Evolutionary conservation across 2,113 vertebrate species (phyloP).

Genomic region (Epinephelus lanceolatus): DNA sequence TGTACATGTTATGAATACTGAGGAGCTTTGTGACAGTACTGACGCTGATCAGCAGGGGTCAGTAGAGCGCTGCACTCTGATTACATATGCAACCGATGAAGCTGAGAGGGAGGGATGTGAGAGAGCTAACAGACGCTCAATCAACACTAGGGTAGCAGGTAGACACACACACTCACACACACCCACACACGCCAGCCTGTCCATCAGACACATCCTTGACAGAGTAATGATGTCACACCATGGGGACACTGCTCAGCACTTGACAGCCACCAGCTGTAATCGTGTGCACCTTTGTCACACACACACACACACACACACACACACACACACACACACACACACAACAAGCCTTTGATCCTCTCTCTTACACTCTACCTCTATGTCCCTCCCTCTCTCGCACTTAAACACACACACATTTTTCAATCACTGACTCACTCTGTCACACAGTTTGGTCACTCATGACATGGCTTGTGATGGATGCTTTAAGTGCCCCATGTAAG

Average conservation of each 20-base stretch:
- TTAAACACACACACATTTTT: background rate
- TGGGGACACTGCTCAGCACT: background rate
- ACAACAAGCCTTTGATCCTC: background rate
- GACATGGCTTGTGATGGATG: too few relatives aligned
- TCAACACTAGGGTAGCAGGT: background rate
- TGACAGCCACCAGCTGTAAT: conserved; percentile 28
- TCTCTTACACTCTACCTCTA: background rate
- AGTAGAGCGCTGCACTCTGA: conserved; percentile 37
- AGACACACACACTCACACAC: conserved; percentile 31
- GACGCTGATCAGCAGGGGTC: conserved; percentile 54
- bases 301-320: conserved; percentile 4
- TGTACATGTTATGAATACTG: background rate
- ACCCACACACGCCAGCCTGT: conserved; percentile 9
- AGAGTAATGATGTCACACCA: conserved; percentile 40
- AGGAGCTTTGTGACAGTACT: conserved; percentile 11
- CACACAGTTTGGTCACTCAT: too few relatives aligned
- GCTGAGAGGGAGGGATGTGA: background rate
- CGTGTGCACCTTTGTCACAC: background rate
- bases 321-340: too few relatives aligned
- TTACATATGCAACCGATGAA: background rate
- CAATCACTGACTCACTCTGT: background rate
- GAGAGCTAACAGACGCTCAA: background rate
- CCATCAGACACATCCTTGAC: conserved; percentile 27
- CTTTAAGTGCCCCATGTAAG: too few relatives aligned
- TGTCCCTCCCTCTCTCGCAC: too few relatives aligned